Conservation (phyloP, 2,113 vertebrate genomes). For the Lepidothrix coronata region DNA sequence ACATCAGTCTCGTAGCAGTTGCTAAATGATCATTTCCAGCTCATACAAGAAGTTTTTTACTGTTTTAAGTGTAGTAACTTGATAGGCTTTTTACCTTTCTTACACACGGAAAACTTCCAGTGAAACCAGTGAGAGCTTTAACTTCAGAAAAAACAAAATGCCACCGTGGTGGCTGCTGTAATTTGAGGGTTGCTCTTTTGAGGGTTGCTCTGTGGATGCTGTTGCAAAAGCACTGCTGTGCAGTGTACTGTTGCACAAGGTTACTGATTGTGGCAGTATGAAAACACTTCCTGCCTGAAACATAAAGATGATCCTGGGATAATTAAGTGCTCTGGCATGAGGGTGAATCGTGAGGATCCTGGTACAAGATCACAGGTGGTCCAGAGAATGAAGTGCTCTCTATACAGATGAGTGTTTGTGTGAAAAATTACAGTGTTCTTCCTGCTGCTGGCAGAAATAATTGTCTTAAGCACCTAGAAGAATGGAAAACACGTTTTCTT, state of each 20-base stretch:
- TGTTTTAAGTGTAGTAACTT: not conserved
- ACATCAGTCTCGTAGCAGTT: not conserved
- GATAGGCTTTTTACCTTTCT: not conserved
- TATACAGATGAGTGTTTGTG: not conserved
- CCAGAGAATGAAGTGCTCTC: not conserved
- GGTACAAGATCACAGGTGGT: not conserved
- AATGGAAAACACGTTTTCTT: not conserved
- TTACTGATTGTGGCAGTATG: not conserved
- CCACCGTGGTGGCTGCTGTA: not conserved
- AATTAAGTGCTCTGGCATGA: not conserved
- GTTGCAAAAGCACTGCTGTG: not conserved
- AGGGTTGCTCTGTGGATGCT: not conserved
- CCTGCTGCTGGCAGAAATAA: conserved; percentile 10
- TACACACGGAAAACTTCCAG: not conserved
- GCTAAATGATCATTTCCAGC: not conserved
- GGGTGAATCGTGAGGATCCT: not conserved
- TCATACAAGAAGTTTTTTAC: not conserved
- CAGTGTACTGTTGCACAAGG: not conserved
- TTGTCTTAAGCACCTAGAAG: not conserved
- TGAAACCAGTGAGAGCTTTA: not conserved
- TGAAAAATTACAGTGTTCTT: not conserved
- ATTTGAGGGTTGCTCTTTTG: not conserved
- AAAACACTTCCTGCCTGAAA: not conserved
- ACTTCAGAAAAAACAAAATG: not conserved
- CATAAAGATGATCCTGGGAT: not conserved